Evolutionary conservation across 2,797 vertebrate species (phyloP).

Genomic region (Macropodus opercularis): DNA sequence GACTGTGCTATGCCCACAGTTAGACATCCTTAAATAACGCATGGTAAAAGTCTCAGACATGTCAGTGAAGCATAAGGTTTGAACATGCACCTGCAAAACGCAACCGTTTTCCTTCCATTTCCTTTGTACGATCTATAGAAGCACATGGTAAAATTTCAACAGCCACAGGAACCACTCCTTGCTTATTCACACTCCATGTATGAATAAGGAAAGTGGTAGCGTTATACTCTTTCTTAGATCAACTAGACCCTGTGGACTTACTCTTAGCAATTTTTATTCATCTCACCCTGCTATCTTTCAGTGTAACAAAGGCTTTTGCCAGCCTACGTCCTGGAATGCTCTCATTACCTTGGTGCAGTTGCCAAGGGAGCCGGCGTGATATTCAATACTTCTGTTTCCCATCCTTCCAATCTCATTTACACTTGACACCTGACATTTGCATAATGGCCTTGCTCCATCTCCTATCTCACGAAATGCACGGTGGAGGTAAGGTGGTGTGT

Average conservation of each 20-base stretch:
- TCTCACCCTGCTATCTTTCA: conserved; percentile 36
- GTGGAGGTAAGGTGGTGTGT: conserved; percentile 38
- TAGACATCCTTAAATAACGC: neutral
- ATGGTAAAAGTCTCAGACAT: too few relatives aligned
- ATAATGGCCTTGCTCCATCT: conserved; percentile 75
- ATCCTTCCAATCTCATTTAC: conserved; percentile 79
- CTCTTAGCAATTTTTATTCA: conserved; percentile 15
- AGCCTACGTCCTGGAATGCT: conserved; percentile 63
- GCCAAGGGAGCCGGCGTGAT: conserved; percentile 69
- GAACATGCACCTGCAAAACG: neutral
- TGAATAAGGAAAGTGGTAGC: conserved; percentile 12
- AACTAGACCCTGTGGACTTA: conserved; percentile 31
- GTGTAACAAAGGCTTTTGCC: conserved; percentile 52
- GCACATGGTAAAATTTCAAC: neutral
- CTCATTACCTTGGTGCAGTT: conserved; percentile 70
- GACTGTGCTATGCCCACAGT: neutral
- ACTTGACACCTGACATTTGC: conserved; percentile 83
- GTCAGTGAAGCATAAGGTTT: neutral
- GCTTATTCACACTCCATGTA: neutral
- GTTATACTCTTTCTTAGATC: conserved; percentile 38
- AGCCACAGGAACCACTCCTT: neutral
- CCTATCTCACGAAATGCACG: conserved; percentile 57
- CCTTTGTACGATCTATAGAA: neutral
- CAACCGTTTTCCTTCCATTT: neutral
- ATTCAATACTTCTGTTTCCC: conserved; percentile 77